These are phyloP conservation scores for Solenopsis invicta DNA, from an alignment of 1,140 invertebrate species.

Conservation along the genomic window DNA sequence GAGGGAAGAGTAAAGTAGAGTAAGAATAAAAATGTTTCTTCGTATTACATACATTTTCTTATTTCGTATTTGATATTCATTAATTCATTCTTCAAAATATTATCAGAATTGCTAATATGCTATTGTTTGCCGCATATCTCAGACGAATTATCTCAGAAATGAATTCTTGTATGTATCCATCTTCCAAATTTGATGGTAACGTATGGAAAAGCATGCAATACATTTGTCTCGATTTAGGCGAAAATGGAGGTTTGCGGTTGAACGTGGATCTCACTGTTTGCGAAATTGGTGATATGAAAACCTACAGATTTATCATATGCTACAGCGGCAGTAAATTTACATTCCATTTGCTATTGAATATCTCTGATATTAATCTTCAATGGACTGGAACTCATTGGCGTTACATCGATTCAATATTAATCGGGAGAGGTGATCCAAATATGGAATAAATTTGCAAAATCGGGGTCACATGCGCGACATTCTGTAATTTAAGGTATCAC, in stretches of 20 bases:
- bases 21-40: neutral
- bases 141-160: neutral
- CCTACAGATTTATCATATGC: constrained; percentile 13
- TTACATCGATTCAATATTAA: constrained; percentile 49
- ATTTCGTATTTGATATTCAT: neutral
- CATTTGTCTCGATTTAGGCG: constrained; percentile 27
- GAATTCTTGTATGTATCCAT: neutral
- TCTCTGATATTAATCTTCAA: constrained; percentile 11
- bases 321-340: constrained; percentile 36
- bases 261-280: neutral
- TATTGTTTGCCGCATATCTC: neutral
- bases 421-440: constrained; percentile 25
- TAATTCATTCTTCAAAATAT: neutral
- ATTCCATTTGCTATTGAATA: constrained; percentile 36
- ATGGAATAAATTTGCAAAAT: constrained; percentile 46
- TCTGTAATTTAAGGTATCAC: constrained; percentile 34
- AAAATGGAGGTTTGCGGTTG: constrained; percentile 29
- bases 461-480: constrained; percentile 45
- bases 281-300: constrained; percentile 30
- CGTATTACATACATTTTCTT: neutral
- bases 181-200: neutral
- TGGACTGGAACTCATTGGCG: constrained; percentile 9
- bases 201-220: neutral
- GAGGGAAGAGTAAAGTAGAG: neutral
- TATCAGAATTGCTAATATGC: neutral